Evolutionary conservation across 1,140 invertebrate species (phyloP).

Genomic region (Nasonia giraulti): DNA sequence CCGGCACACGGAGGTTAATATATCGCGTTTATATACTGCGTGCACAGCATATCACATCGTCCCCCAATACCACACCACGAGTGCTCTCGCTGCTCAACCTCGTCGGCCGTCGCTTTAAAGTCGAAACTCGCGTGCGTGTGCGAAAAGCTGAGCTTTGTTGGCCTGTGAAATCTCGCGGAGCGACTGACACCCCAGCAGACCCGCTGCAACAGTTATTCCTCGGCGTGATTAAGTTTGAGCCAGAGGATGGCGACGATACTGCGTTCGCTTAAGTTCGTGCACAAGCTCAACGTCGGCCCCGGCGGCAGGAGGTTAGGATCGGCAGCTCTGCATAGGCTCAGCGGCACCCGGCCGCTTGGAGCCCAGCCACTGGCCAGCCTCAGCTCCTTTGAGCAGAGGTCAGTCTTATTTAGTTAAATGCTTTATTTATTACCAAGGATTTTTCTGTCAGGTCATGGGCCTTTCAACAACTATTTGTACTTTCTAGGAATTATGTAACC

Average conservation of each 20-base stretch:
- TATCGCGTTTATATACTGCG: no score
- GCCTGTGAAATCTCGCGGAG: background rate
- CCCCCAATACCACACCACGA: no score
- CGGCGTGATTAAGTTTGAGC: background rate
- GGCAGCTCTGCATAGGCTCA: background rate
- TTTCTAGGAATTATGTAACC: slow-evolving; percentile 38
- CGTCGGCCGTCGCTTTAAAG: no score
- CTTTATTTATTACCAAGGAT: background rate
- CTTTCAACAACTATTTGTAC: background rate
- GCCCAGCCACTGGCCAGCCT: background rate
- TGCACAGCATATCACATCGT: no score
- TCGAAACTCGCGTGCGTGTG: background rate
- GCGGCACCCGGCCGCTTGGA: no score
- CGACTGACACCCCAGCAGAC: background rate
- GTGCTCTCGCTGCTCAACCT: no score
- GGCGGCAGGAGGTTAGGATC: slow-evolving; percentile 16
- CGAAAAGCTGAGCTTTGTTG: background rate
- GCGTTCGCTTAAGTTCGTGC: slow-evolving; percentile 21
- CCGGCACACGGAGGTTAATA: no score
- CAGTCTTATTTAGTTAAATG: background rate
- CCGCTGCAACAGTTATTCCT: background rate
- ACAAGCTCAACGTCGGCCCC: background rate
- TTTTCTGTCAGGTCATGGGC: background rate
- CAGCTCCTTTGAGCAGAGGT: background rate
- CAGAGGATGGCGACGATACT: slow-evolving; percentile 21